Conservation (phyloP, 1,140 invertebrate species). For the Cataglyphis hispanica region DNA sequence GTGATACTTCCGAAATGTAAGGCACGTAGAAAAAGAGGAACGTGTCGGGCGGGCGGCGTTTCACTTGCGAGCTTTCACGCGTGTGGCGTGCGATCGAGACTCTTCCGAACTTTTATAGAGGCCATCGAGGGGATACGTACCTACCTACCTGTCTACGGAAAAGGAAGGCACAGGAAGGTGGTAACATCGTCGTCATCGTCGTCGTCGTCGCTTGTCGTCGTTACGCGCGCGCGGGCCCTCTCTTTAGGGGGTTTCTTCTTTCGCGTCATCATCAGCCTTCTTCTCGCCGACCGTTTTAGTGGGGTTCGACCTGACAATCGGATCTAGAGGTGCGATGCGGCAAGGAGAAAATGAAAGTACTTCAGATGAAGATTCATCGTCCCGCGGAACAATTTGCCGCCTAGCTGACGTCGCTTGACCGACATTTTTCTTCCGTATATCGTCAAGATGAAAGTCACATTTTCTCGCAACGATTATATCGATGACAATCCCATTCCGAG, state of each 20-base stretch:
- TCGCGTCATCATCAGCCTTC: constrained; percentile 3
- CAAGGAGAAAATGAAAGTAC: constrained; percentile 59
- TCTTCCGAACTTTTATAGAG: constrained; percentile 64
- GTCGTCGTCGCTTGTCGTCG: neutral
- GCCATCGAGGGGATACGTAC: constrained; percentile 47
- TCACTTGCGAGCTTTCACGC: constrained; percentile 61
- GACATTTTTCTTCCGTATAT: constrained; percentile 38
- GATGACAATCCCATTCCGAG: neutral
- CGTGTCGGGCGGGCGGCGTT: constrained; percentile 43
- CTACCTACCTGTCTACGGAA: constrained; percentile 17
- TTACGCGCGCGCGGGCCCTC: constrained; percentile 1
- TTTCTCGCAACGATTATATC: constrained; percentile 8
- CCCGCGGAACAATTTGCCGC: constrained; percentile 43
- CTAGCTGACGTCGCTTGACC: constrained; percentile 15
- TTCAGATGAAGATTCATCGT: constrained; percentile 57
- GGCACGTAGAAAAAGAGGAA: constrained; percentile 58
- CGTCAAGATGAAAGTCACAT: constrained; percentile 12
- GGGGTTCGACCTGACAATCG: neutral
- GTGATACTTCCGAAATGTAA: constrained; percentile 51
- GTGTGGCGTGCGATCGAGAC: constrained; percentile 54
- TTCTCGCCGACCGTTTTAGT: neutral
- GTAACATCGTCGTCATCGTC: neutral
- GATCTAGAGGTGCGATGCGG: constrained; percentile 18
- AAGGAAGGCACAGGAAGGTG: constrained; percentile 57
- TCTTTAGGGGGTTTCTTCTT: constrained; percentile 18